A percentile compares a stretch with the other conserved stretches of the same genome.
Evolutionary conservation across 2,797 vertebrate species (phyloP).

Genomic region (Pygocentrus nattereri): DNA sequence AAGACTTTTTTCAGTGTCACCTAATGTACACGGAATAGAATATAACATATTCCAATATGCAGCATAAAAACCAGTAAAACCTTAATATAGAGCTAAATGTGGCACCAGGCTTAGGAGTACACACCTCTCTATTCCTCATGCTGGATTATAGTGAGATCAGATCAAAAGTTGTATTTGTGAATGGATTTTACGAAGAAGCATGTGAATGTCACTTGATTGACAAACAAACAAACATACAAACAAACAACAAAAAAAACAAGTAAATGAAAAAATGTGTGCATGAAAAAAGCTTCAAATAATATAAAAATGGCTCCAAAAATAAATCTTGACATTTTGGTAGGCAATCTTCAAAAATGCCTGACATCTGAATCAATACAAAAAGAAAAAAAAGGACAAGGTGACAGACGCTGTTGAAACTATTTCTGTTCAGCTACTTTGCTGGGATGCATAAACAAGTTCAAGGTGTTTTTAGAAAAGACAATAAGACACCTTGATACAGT

Average conservation of each 20-base stretch:
- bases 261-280: background rate
- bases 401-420: constrained; percentile 11
- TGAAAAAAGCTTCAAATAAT: background rate
- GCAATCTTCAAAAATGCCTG: constrained; percentile 44
- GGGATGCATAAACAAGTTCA: constrained; percentile 39
- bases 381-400: constrained; percentile 14
- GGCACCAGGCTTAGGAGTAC: background rate
- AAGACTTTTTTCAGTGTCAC: too few species aligned
- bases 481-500: constrained; percentile 4
- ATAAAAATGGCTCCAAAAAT: constrained; percentile 36
- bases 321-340: constrained; percentile 22
- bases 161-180: background rate
- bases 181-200: background rate
- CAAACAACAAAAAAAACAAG: background rate
- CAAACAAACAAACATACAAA: too few species aligned
- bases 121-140: background rate
- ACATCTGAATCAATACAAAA: constrained; percentile 43
- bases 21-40: too few species aligned
- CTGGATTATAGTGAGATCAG: background rate
- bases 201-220: background rate
- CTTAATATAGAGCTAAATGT: background rate
- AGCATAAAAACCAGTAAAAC: too few species aligned
- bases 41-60: too few species aligned
- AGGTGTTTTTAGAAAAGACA: constrained; percentile 15
- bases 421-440: constrained; percentile 28